Base-by-base conservation (phyloP, 2,113 vertebrate species). In the Leucoraja erinaceus region DNA sequence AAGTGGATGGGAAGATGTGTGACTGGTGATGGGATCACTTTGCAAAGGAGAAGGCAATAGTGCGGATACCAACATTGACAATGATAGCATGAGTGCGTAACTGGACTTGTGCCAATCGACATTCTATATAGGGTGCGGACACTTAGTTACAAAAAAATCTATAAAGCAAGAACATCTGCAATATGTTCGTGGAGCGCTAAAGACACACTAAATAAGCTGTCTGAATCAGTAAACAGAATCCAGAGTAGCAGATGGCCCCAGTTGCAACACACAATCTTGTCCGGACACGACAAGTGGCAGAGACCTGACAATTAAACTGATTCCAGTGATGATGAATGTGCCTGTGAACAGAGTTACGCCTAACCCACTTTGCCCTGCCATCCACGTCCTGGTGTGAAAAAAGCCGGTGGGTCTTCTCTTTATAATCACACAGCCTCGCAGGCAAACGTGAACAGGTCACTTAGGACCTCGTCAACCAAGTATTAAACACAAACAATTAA, bases 211-310 rank as follows among this genome's bases (percentile, higher is more conserved):
- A 91, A 25, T 10, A 31, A 25, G 8, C 22, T 91, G 90, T 54
- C 22, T 91, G 90, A 91, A 70, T 25, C 22, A 74, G 68, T 47
- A 54, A 25, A 72, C 90, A 72, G 31, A 91, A 54, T 47, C 31
- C 66, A 91, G 90, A 91, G 33, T 38, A 72, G 66, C 90, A 91
- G 90, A 91, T 91, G 90, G 90, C 90, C 31, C 63, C 33, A 47
- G 88, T 90, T 74, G 20, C 90, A 47, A 72, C 90, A 28, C 7
- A 47, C 8, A 91, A 38, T 91, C 66, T 72, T 91, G 33, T 70
- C 68, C 66, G 18, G 54, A 91, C 63, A 91, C 72, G n/a, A 70
- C 18, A 91, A 54, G 63, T 28, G 54, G 68, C 90, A 91, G 38
- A 91, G 72, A 54, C 33, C 90, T 33, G 66, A 54, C 68, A 91